Evolutionary conservation across 2,888 invertebrate species (phyloP).

Genomic region (Torymus aiolomorphi): DNA sequence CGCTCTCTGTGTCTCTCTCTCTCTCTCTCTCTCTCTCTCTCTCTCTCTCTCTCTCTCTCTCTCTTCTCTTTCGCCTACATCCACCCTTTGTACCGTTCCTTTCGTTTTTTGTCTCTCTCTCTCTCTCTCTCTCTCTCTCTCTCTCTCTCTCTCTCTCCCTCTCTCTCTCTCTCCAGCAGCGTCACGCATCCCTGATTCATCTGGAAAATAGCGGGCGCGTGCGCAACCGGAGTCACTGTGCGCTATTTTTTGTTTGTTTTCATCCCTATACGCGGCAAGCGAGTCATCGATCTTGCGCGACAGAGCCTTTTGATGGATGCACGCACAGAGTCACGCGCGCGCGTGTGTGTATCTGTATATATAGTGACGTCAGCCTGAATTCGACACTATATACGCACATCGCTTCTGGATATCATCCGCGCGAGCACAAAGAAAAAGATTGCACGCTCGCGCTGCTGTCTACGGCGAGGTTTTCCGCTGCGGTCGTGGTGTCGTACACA

Average conservation of each 20-base stretch:
- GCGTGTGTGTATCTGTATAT: neutral
- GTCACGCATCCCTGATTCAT: constrained; percentile 1
- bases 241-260: neutral
- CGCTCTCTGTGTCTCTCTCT: neutral
- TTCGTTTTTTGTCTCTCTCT: neutral
- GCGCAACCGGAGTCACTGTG: constrained; percentile 5
- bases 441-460: constrained; percentile 31
- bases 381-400: neutral
- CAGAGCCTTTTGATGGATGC: constrained; percentile 32
- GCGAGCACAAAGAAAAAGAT: constrained; percentile 46
- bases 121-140: too few relatives aligned
- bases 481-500: neutral
- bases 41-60: too few relatives aligned
- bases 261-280: neutral
- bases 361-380: too few relatives aligned
- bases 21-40: too few relatives aligned
- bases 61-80: neutral
- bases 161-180: too few relatives aligned
- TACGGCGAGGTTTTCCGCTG: constrained; percentile 32
- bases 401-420: constrained; percentile 45
- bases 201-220: neutral
- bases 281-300: constrained; percentile 25
- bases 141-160: too few relatives aligned
- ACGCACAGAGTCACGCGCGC: neutral
- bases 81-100: constrained; percentile 5